Conservation (phyloP, 2,113 vertebrate genomes). For the Dromaius novaehollandiae region DNA sequence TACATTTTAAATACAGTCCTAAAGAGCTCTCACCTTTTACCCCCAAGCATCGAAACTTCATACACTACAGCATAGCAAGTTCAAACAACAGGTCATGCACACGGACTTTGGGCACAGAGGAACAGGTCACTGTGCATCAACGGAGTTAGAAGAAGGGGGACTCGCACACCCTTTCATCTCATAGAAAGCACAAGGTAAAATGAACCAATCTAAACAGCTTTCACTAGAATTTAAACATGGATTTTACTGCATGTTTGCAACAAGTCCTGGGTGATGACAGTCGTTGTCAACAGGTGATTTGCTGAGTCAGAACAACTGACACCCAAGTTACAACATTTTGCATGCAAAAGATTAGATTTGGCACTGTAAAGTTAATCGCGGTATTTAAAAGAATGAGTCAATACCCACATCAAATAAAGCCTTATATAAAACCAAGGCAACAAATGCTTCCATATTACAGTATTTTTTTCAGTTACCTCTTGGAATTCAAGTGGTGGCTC, state of each 20-base stretch:
- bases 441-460: neutral
- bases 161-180: too few species aligned
- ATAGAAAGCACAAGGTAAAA: neutral
- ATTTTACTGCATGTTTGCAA: neutral
- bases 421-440: neutral
- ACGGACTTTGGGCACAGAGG: too few species aligned
- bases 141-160: too few species aligned
- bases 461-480: neutral
- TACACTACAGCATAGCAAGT: too few species aligned
- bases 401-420: neutral
- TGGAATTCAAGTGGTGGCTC: conserved; percentile 37
- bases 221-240: neutral
- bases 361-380: neutral
- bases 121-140: too few species aligned
- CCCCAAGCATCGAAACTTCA: neutral
- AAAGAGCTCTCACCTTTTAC: neutral
- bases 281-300: neutral
- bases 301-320: neutral
- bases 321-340: neutral
- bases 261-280: neutral
- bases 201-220: neutral
- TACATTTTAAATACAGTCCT: neutral
- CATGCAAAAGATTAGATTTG: neutral
- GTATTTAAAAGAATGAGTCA: neutral
- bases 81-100: too few species aligned